Evolutionary conservation across 2,797 vertebrate genomes (phyloP), one percentile per base, ranked within the genome.

Genomic region (Yasuhikotakia modesta): DNA sequence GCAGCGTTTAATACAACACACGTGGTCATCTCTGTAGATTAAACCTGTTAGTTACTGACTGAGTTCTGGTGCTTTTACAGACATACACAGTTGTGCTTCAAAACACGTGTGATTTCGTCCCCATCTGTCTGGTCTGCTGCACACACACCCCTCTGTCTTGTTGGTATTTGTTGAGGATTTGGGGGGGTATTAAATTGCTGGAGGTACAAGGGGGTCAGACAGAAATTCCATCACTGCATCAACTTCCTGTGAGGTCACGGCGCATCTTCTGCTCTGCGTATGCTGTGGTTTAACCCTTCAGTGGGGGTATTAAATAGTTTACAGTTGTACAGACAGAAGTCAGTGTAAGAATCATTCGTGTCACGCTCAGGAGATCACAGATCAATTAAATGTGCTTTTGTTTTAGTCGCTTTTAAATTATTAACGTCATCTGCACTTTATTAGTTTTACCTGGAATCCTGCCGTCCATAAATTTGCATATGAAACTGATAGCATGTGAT

Each of bases 131-230:
- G 48, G 45, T 81, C 71, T 67, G 71, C 76, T 70, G 65, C 75
- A 1, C 39, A n/a, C 39, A 5, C 35, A 27, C 27, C 27, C 27
- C 79, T 68, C 69, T 63, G 46, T 71, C 35, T 73, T 76, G 75
- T 65, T 85, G 69, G 72, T 81, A 70, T 84, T 78, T 69, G 53
- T 67, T 43, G 65, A 75, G 71, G 75, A 81, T 83, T 30, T 69
- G 68, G 73, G 27, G 80, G 39, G 66, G 58, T 30, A 70, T 68
- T 60, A 19, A 46, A 63, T 63, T 4, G 5, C 19, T 22, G 27
- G 52, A 74, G 63, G 70, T 72, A 67, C 1, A 19, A 12, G 0
- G 13, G 48, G 11, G 43, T 67, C 48, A n/a, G 16, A 32, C 32
- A 14, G 3, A 4, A 73, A 39, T 65, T 35, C 43, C 5, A 16